Conservation (phyloP, 2,113 vertebrate genomes). For the Poicephalus gulielmi region DNA sequence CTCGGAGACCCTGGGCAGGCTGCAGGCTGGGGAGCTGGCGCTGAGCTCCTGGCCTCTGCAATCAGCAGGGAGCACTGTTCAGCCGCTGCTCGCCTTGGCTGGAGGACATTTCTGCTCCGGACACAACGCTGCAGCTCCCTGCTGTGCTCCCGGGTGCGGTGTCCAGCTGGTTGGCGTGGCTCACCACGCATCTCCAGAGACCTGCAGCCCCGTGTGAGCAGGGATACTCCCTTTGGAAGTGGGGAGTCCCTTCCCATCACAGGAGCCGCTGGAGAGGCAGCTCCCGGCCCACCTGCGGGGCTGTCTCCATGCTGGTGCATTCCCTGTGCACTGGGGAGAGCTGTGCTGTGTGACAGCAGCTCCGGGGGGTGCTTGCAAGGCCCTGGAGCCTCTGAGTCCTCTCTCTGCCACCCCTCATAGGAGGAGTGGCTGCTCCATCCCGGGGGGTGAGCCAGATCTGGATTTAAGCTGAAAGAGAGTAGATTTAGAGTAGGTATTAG, state of each 20-base stretch:
- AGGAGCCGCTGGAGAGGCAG: neutral
- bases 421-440: neutral
- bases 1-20: neutral
- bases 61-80: constrained; percentile 40
- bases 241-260: neutral
- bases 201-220: rapidly evolving
- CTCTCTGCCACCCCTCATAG: neutral
- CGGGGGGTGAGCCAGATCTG: neutral
- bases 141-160: rapidly evolving
- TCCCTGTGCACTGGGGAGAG: neutral
- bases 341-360: neutral
- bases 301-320: neutral
- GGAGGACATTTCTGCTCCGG: neutral
- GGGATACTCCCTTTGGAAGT: neutral
- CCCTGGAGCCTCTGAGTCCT: neutral
- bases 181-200: neutral
- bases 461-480: neutral
- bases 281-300: neutral
- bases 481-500: neutral
- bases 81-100: neutral
- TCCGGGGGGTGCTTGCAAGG: neutral
- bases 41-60: neutral
- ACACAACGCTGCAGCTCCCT: neutral
- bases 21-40: neutral
- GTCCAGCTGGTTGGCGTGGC: neutral